phyloP scores from a whole-genome alignment of 2,888 invertebrate species.

The Ornithoptera priamus region DNA sequence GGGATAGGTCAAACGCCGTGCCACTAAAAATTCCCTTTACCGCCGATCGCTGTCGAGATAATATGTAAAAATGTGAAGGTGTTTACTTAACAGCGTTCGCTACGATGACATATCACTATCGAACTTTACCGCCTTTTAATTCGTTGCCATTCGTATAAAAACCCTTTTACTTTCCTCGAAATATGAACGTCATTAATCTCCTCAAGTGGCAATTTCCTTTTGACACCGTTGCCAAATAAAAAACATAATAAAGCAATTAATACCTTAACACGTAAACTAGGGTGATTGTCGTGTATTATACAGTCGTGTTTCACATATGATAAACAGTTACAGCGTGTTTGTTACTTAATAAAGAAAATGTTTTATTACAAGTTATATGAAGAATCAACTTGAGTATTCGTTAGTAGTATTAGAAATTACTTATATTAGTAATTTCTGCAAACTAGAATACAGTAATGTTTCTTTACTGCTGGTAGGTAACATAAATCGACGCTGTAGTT shows the following conservation, averaged over 20 bases:
- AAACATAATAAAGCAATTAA: conserved; percentile 10
- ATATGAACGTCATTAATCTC: conserved; percentile 19
- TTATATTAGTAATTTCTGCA: no score
- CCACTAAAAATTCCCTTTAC: conserved; percentile 44
- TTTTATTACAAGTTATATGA: no score
- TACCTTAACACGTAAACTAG: background rate
- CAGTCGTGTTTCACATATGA: no score
- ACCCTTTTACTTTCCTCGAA: conserved; percentile 1
- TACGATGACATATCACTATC: conserved; percentile 16
- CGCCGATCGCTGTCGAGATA: conserved; percentile 42
- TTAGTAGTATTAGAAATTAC: no score
- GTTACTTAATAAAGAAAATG: no score
- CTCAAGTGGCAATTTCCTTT: conserved; percentile 22
- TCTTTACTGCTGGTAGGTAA: no score
- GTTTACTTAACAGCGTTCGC: conserved; percentile 29
- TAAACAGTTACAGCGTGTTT: no score
- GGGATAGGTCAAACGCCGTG: conserved; percentile 39
- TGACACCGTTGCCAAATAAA: conserved; percentile 17
- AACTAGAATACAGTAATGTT: no score
- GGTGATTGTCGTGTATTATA: no score
- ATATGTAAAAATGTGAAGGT: conserved; percentile 36
- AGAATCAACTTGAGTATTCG: no score
- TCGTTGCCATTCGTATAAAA: conserved; percentile 5
- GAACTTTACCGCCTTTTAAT: conserved; percentile 15
- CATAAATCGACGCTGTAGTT: no score